phyloP scores from a whole-genome alignment of 2,888 invertebrate genomes.

The Brachynemurus nebulosus region DNA sequence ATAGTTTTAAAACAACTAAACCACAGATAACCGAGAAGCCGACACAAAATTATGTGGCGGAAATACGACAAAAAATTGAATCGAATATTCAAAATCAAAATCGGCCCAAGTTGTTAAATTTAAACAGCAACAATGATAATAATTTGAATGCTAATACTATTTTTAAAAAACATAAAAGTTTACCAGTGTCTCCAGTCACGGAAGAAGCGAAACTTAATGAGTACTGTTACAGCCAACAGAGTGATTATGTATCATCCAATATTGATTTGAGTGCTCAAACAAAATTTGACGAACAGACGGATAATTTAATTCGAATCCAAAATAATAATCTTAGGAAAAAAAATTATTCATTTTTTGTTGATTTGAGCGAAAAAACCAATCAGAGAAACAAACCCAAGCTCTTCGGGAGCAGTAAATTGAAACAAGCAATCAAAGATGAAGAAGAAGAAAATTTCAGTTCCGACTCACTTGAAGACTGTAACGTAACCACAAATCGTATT shows the following conservation, averaged over 20 bases:
- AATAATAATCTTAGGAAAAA: slow-evolving; percentile 10
- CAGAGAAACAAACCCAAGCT: slow-evolving; percentile 23
- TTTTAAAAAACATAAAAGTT: slow-evolving; percentile 45
- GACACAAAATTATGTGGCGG: slow-evolving; percentile 1
- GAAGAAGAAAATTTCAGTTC: slow-evolving; percentile 64
- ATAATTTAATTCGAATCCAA: background rate
- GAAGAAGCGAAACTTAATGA: slow-evolving; percentile 37
- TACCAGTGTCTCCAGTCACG: slow-evolving; percentile 70
- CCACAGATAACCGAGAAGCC: background rate
- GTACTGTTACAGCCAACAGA: background rate
- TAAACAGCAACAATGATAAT: background rate
- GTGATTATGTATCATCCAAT: slow-evolving; percentile 5
- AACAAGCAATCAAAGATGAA: slow-evolving; percentile 27
- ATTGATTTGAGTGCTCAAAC: slow-evolving; percentile 4
- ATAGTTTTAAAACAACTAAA: background rate
- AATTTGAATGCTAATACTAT: slow-evolving; percentile 4
- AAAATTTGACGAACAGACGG: background rate
- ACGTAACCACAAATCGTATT: slow-evolving; percentile 28
- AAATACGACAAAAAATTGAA: slow-evolving; percentile 1
- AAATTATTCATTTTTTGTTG: slow-evolving; percentile 21
- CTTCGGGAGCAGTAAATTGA: slow-evolving; percentile 2
- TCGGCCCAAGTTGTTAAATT: slow-evolving; percentile 6
- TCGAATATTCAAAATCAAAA: background rate
- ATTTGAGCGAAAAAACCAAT: slow-evolving; percentile 11
- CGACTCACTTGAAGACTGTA: slow-evolving; percentile 62